Percentiles rank a stretch among this genome's conserved stretches.
These are phyloP conservation scores for Sylvicola cinctus DNA, from an alignment of 2,888 invertebrate species.

Conservation along the genomic window DNA sequence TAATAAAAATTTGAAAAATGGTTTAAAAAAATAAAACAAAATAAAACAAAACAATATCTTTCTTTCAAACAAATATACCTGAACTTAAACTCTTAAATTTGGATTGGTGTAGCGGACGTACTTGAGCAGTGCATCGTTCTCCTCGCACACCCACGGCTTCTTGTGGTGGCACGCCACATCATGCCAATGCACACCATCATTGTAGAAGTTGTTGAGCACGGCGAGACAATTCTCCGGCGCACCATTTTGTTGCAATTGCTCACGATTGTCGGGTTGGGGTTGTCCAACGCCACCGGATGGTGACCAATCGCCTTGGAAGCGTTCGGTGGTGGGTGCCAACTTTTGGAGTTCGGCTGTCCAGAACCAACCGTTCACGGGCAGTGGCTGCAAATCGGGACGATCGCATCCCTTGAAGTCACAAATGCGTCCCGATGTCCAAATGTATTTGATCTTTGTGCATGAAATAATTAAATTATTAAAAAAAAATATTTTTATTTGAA, in stretches of 20 bases:
- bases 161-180: slow-evolving; percentile 80
- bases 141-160: slow-evolving; percentile 76
- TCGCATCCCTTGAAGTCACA: slow-evolving; percentile 84
- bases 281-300: slow-evolving; percentile 66
- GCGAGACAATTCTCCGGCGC: slow-evolving; percentile 73
- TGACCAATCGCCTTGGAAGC: slow-evolving; percentile 75
- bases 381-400: slow-evolving; percentile 62
- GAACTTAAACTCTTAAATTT: slow-evolving; percentile 43
- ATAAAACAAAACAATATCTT: too few relatives aligned
- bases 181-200: slow-evolving; percentile 81
- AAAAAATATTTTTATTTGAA: background rate
- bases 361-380: slow-evolving; percentile 73
- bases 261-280: slow-evolving; percentile 76
- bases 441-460: slow-evolving; percentile 55
- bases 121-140: slow-evolving; percentile 67
- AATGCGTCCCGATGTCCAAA: slow-evolving; percentile 77
- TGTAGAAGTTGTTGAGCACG: slow-evolving; percentile 74
- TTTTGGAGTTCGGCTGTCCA: slow-evolving; percentile 78
- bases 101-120: slow-evolving; percentile 69
- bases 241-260: slow-evolving; percentile 52
- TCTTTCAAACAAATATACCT: too few relatives aligned
- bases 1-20: too few relatives aligned
- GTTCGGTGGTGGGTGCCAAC: slow-evolving; percentile 60
- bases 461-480: background rate
- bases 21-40: too few relatives aligned